These are phyloP conservation scores for Eupelmus urozonus DNA, from an alignment of 2,888 invertebrate species.

Conservation along the genomic window DNA sequence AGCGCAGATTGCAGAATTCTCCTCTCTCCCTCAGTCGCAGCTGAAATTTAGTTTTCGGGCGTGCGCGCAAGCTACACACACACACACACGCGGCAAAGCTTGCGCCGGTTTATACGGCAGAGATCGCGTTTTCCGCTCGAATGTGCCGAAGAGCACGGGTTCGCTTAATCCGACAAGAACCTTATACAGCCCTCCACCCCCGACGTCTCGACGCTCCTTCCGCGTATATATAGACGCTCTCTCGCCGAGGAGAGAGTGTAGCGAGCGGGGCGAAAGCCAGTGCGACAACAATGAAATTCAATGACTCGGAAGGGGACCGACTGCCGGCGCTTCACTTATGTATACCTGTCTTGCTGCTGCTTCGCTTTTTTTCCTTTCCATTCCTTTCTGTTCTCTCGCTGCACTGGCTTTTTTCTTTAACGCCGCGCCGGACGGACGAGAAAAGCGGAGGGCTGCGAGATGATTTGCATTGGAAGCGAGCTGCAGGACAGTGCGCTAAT, in stretches of 20 bases:
- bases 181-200: constrained; percentile 30
- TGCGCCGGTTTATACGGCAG: constrained; percentile 38
- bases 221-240: not conserved
- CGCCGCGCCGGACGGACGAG: not conserved
- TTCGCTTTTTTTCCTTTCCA: not conserved
- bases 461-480: not conserved
- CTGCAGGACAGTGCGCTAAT: not conserved
- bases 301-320: constrained; percentile 50
- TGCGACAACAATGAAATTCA: constrained; percentile 55
- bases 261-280: constrained; percentile 1
- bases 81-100: not conserved
- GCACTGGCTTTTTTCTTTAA: not conserved
- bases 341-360: too few relatives aligned
- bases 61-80: not conserved
- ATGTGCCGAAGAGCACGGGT: constrained; percentile 50
- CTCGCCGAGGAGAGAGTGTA: not conserved
- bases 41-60: not conserved
- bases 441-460: not conserved
- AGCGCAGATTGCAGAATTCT: not conserved
- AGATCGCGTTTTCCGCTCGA: constrained; percentile 56
- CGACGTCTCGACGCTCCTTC: not conserved
- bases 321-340: too few relatives aligned
- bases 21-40: constrained; percentile 2
- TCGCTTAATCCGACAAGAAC: constrained; percentile 54
- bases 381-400: not conserved